These are phyloP conservation scores for Megaceryle torquata DNA, from an alignment of 2,113 vertebrate genomes.

Conservation along the genomic window DNA sequence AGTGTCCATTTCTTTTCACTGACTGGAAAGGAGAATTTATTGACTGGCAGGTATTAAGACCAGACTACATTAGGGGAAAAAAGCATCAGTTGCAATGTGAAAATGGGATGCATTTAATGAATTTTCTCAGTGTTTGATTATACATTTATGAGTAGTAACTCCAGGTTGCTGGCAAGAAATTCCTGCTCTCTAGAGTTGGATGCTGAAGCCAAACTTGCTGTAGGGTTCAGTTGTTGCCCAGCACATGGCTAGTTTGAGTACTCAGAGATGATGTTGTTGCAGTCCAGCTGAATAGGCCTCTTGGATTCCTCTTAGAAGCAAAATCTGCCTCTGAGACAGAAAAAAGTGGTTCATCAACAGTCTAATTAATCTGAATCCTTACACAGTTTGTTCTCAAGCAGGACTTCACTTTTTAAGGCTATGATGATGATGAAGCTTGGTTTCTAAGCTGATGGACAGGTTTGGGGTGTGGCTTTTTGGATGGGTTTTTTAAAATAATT, in stretches of 20 bases:
- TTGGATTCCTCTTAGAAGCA: not conserved
- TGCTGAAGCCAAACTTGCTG: not conserved
- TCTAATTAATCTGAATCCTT: not conserved
- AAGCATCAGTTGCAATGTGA: not conserved
- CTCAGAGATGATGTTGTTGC: not conserved
- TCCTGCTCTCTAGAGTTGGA: not conserved
- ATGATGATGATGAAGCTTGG: not conserved
- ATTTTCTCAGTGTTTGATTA: not conserved
- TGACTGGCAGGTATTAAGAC: not conserved
- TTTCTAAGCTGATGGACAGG: not conserved
- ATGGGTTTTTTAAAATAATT: not conserved
- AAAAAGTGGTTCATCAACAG: not conserved
- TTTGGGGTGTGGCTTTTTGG: not conserved
- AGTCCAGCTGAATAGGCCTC: not conserved
- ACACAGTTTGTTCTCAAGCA: not conserved
- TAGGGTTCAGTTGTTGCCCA: not conserved
- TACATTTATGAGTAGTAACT: not conserved
- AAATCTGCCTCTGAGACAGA: not conserved
- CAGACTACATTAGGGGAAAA: not conserved
- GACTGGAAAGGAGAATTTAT: not conserved
- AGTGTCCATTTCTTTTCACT: not conserved
- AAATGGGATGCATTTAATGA: not conserved
- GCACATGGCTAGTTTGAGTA: not conserved
- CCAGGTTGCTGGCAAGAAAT: slow-evolving; percentile 9
- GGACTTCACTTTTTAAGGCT: not conserved